Base-by-base conservation (phyloP, 2,888 invertebrate species). In the Hypsopygia costalis region DNA sequence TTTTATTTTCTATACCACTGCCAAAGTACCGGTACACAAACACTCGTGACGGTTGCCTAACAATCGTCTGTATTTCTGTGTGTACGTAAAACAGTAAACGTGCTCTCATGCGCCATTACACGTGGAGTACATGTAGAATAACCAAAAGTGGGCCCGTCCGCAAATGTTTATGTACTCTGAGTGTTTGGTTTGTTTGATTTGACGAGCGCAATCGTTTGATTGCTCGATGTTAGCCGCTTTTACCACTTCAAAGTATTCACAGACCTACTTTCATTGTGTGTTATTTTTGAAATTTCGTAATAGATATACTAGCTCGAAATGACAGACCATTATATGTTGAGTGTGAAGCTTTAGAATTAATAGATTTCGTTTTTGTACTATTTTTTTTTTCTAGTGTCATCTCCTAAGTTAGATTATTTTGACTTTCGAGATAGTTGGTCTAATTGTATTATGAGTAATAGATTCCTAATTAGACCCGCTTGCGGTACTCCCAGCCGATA, bases 81-180 rank as follows among this genome's bases (percentile, higher is more conserved):
- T 62, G 72, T 68, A 70, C 65, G 68, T 75, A 72, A 69, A 75
- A 78, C 65, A 67, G 72, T 69, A 78, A 81, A 80, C 77, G 46
- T 63, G 54, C 69, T 70, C 63, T 68, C 63, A 75, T 66, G 81
- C 76, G 65, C 86, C 83, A 86, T 86, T 87, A 86, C 79, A 58
- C 63, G 52, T 66, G 43, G 55, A 85, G 81, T 85, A 80, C 83
- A 86, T 83, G 82, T 76, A 73, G 79, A 82, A 82, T 81, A 82
- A 74, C 73, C 74, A 74, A 80, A 81, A 68, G 70, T 55, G 58
- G 58, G 65, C 62, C 56, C 63, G 64, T 65, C 58, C 68, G 69
- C 77, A 72, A 76, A 80, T 82, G 76, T 82, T 83, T 81, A 78
- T 73, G 62, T 62, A 68, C 78, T 76, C 83, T 78, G 78, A 74